Percentiles rank a stretch among this genome's conserved stretches.
Conservation (phyloP, 2,113 vertebrate species). For the Bubalus kerabau region DNA sequence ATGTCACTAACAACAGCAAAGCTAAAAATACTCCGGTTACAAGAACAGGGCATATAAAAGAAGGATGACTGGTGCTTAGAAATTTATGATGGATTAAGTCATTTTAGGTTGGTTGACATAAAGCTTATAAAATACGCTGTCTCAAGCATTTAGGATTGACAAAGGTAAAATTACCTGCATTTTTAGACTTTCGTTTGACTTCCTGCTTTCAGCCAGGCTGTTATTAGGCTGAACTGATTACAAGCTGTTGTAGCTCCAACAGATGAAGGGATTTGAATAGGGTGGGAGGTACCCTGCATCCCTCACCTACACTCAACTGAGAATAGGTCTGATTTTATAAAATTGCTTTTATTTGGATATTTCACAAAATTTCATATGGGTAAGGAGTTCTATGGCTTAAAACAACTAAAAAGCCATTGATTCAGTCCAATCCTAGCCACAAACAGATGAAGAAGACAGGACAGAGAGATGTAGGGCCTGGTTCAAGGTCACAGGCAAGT, state of each 20-base stretch:
- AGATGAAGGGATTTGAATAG: not conserved
- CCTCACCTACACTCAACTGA: not conserved
- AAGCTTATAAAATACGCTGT: not conserved
- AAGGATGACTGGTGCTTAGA: not conserved
- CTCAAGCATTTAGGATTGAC: not conserved
- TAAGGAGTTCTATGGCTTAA: not conserved
- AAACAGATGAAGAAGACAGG: not conserved
- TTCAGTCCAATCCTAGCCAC: not conserved
- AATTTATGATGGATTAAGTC: not conserved
- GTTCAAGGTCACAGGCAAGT: not conserved
- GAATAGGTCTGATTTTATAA: not conserved
- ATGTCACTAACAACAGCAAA: not conserved
- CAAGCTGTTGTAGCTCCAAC: not conserved
- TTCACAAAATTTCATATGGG: not conserved
- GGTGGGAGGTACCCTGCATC: not conserved
- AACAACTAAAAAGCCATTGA: not conserved
- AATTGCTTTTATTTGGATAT: not conserved
- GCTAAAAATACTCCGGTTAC: not conserved
- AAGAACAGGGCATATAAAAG: not conserved
- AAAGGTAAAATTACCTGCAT: not conserved
- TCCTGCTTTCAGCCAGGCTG: not conserved
- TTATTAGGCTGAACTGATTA: not conserved
- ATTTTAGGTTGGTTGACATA: not conserved
- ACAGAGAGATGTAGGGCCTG: not conserved
- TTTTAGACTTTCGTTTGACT: not conserved